phyloP scores from a whole-genome alignment of 2,797 vertebrate genomes.

The Clarias platycephalus region DNA sequence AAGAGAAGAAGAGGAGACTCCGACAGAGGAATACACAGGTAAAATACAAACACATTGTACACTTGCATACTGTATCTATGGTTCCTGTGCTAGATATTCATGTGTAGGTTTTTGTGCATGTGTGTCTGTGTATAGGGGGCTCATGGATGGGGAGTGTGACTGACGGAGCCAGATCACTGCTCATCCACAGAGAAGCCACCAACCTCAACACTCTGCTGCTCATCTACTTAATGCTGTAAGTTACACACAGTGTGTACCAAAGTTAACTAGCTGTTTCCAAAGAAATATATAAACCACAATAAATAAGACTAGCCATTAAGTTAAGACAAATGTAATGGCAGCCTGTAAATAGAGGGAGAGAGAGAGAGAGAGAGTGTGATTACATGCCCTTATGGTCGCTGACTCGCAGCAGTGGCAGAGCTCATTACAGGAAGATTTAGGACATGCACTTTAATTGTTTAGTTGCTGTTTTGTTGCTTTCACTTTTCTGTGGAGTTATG shows the following conservation, averaged over 20 bases:
- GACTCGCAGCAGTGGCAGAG: background rate
- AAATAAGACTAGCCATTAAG: background rate
- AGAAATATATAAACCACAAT: background rate
- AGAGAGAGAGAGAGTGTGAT: background rate
- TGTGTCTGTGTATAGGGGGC: conserved; percentile 58
- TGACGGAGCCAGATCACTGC: conserved; percentile 66
- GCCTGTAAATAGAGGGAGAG: background rate
- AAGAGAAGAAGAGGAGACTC: conserved; percentile 61
- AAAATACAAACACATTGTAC: background rate
- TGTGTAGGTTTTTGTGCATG: background rate
- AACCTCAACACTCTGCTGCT: conserved; percentile 77
- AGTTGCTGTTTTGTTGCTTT: background rate
- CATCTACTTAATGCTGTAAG: conserved; percentile 86
- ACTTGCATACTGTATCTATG: background rate
- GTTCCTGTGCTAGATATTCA: background rate
- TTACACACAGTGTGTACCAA: background rate
- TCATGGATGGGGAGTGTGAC: conserved; percentile 65
- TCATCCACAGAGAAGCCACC: conserved; percentile 71
- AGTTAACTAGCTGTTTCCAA: background rate
- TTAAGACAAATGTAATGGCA: background rate
- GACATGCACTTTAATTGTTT: background rate
- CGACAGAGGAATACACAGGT: conserved; percentile 67
- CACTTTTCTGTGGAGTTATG: background rate
- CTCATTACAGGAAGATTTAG: background rate
- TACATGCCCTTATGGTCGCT: background rate